Evolutionary conservation across 2,113 vertebrate species (phyloP).

Genomic region (Hypomesus transpacificus): DNA sequence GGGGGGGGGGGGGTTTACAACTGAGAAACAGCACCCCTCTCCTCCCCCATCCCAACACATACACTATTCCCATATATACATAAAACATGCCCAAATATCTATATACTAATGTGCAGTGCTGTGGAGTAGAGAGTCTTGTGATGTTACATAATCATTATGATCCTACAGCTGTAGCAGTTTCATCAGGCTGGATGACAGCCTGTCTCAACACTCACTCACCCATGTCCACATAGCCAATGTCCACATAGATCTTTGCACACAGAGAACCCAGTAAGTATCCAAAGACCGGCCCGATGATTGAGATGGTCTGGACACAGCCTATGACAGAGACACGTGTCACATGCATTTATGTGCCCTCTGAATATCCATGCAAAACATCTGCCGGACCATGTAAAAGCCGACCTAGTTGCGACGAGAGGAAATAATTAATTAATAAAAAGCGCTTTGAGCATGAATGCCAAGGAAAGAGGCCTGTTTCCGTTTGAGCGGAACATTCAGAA

Average conservation of each 20-base stretch:
- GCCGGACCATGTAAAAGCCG: too few relatives aligned
- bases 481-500: too few relatives aligned
- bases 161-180: not conserved
- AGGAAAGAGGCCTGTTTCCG: too few relatives aligned
- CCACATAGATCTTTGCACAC: conserved; percentile 83
- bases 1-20: not conserved
- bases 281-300: conserved; percentile 83
- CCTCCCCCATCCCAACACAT: too few relatives aligned
- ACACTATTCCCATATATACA: not conserved
- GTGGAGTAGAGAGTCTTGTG: too few relatives aligned
- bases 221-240: conserved; percentile 80
- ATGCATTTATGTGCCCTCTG: too few relatives aligned
- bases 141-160: not conserved
- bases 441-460: too few relatives aligned
- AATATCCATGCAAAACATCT: too few relatives aligned
- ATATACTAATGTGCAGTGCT: not conserved
- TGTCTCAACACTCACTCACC: conserved; percentile 66
- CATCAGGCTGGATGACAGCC: not conserved
- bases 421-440: too few relatives aligned
- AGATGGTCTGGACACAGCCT: conserved; percentile 82
- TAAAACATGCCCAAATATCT: not conserved
- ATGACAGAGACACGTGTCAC: conserved; percentile 11
- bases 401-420: too few relatives aligned
- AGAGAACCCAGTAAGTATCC: conserved; percentile 83
- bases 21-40: too few relatives aligned